These are phyloP conservation scores for Odocoileus virginianus DNA, from an alignment of 2,113 vertebrate genomes.

Conservation along the genomic window DNA sequence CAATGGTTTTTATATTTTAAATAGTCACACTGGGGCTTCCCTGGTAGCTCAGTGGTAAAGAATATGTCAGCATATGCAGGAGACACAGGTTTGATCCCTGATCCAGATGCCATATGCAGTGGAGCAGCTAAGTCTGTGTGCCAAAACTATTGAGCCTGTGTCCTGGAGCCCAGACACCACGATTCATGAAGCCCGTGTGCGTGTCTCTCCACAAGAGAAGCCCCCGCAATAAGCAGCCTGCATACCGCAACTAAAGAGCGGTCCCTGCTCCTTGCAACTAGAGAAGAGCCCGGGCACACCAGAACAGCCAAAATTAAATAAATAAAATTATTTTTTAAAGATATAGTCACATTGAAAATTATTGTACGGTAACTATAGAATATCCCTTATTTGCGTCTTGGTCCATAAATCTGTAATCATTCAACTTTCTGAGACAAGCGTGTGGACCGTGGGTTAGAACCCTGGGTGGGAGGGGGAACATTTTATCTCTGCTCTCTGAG, in stretches of 20 bases:
- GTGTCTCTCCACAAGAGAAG: neutral
- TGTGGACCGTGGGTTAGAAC: neutral
- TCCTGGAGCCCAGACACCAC: neutral
- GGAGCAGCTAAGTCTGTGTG: neutral
- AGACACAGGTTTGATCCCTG: neutral
- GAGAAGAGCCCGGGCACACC: neutral
- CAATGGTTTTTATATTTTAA: neutral
- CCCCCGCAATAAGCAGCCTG: neutral
- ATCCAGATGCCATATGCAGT: neutral
- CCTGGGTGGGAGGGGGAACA: neutral
- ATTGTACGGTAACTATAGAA: neutral
- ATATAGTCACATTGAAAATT: neutral
- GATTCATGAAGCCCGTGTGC: fast-evolving
- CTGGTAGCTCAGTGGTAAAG: neutral
- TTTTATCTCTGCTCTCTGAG: neutral
- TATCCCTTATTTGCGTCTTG: neutral
- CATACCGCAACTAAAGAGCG: neutral
- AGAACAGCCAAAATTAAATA: neutral
- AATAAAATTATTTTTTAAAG: neutral
- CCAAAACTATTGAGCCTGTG: neutral
- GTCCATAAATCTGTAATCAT: neutral
- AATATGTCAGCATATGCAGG: neutral
- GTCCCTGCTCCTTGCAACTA: neutral
- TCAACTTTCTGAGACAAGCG: neutral
- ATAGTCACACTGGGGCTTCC: neutral